Percentiles rank a stretch among this genome's conserved stretches.
Evolutionary conservation across 2,888 invertebrate genomes (phyloP).

Genomic region (Cylloceria caligata): DNA sequence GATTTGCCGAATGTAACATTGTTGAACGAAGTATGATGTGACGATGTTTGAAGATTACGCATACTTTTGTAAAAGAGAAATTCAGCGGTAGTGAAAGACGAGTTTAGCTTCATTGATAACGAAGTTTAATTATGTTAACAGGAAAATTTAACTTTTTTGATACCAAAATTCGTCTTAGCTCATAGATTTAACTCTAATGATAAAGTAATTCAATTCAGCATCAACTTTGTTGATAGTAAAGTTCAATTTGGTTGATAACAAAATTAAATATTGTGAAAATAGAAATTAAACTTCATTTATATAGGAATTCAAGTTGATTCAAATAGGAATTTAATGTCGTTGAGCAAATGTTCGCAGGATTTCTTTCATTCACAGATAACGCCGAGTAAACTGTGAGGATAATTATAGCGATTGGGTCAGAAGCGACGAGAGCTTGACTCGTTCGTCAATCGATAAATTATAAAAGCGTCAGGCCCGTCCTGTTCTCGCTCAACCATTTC

Average conservation of each 20-base stretch:
- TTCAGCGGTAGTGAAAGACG: neutral
- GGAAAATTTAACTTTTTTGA: neutral
- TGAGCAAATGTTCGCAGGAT: neutral
- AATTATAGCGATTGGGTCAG: neutral
- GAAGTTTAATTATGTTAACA: neutral
- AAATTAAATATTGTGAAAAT: neutral
- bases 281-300: neutral
- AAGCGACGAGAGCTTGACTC: neutral
- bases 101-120: neutral
- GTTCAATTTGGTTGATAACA: neutral
- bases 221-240: neutral
- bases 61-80: too few relatives aligned
- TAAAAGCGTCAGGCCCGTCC: neutral
- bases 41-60: too few relatives aligned
- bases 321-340: neutral
- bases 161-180: neutral
- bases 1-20: neutral
- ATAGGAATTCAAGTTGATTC: neutral
- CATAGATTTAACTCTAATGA: neutral
- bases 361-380: neutral
- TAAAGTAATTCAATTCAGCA: neutral
- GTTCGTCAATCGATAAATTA: constrained; percentile 12
- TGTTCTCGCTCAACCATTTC: neutral
- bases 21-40: neutral
- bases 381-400: too few relatives aligned